Percentiles rank a stretch among this genome's conserved stretches.
Conservation (phyloP, 2,888 invertebrate species). For the Ormyrus nitidulus region DNA sequence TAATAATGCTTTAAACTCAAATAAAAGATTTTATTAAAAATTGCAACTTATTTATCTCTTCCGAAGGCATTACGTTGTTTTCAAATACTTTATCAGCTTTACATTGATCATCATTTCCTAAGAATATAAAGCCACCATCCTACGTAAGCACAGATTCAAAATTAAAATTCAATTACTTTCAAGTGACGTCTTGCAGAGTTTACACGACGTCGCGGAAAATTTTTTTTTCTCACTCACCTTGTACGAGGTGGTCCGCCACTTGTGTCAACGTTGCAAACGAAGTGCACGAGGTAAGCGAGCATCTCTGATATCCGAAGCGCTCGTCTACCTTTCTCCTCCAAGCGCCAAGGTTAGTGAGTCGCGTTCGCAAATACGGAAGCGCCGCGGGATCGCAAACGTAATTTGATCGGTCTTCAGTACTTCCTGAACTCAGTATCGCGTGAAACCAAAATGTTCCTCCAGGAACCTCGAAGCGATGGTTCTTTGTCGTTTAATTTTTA, state of each 20-base stretch:
- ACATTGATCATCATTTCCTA: too few species aligned
- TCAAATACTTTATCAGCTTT: too few species aligned
- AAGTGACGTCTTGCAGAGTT: not conserved
- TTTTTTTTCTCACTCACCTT: not conserved
- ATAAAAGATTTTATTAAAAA: too few species aligned
- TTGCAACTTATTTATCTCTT: too few species aligned
- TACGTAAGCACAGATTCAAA: not conserved
- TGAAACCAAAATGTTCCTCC: not conserved
- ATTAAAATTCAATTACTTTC: slow-evolving; percentile 24
- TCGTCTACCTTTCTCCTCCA: slow-evolving; percentile 24
- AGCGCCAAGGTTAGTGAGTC: slow-evolving; percentile 27
- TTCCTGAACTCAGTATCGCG: not conserved
- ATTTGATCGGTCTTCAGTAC: not conserved
- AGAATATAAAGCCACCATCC: too few species aligned
- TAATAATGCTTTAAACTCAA: too few species aligned
- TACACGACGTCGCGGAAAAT: not conserved
- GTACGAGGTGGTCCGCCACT: not conserved
- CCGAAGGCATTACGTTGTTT: too few species aligned
- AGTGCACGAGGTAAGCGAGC: slow-evolving; percentile 7
- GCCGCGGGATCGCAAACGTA: not conserved
- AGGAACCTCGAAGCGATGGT: too few species aligned
- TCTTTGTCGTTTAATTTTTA: too few species aligned
- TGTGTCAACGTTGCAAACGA: slow-evolving; percentile 3
- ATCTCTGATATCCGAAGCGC: slow-evolving; percentile 10
- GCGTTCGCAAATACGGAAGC: slow-evolving; percentile 19